A percentile compares a stretch with the other conserved stretches of the same genome.
These are phyloP conservation scores for Pipa parva DNA, from an alignment of 2,113 vertebrate genomes.

Conservation along the genomic window DNA sequence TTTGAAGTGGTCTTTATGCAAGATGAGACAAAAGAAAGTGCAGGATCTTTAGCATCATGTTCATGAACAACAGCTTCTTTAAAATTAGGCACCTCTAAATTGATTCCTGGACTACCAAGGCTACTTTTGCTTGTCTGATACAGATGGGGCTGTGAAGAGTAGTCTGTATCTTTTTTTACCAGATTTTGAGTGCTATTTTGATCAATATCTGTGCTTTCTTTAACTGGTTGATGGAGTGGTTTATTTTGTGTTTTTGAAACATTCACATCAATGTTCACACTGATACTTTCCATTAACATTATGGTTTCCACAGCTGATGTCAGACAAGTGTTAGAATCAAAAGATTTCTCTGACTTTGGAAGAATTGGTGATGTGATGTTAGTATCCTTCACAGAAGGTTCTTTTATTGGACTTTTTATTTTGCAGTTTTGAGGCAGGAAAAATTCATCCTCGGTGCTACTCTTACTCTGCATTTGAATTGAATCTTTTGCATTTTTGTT, in stretches of 20 bases:
- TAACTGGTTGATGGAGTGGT: constrained; percentile 37
- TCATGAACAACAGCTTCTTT: constrained; percentile 45
- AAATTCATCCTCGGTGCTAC: neutral
- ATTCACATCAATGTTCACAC: constrained; percentile 36
- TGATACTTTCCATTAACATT: constrained; percentile 42
- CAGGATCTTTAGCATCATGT: constrained; percentile 37
- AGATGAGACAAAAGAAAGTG: constrained; percentile 38
- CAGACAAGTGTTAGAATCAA: constrained; percentile 44
- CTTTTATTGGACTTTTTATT: constrained; percentile 43
- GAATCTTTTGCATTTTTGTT: constrained; percentile 54
- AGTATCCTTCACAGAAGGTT: constrained; percentile 43
- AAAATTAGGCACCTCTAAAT: constrained; percentile 23
- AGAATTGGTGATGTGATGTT: neutral
- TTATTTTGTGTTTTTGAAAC: constrained; percentile 45
- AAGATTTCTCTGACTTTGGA: neutral
- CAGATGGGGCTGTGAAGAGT: constrained; percentile 30
- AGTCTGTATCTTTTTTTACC: constrained; percentile 8
- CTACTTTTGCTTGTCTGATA: constrained; percentile 33
- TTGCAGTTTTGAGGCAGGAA: neutral
- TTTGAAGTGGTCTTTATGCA: neutral
- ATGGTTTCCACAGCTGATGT: constrained; percentile 38
- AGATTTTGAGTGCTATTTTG: neutral
- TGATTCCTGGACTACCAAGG: neutral
- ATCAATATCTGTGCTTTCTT: constrained; percentile 30
- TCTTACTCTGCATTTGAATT: constrained; percentile 52